Base-by-base conservation (phyloP, 2,888 invertebrate species). In the Sesia apiformis region DNA sequence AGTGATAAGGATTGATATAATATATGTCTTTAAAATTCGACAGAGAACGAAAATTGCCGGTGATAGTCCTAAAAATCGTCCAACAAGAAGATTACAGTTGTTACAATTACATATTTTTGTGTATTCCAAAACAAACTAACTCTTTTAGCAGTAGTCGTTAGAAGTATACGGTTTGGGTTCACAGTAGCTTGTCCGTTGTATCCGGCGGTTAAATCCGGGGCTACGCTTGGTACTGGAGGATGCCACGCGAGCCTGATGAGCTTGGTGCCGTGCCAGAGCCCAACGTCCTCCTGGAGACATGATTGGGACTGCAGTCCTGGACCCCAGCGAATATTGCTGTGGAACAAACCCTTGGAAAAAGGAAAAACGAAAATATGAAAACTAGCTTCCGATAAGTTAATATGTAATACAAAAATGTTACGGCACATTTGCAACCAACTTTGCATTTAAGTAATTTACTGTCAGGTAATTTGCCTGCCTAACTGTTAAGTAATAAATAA, bases 261-360 rank as follows among this genome's bases (percentile, higher is more conserved):
- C 57, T 80, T 79, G 2, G 63, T 70, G 0, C 89, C 90, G 4
- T 80, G 64, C 92, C 92, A 92, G 6, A 92, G 64, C 0, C 92
- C 92, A 1, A 92, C 91, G 63, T 92, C 86, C 61, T 90, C 90
- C 4, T 61, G 70, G 0, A 84, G 76, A 59, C 80, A 67, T 0
- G 81, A 59, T 55, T 88, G 72, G 0, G 85, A 81, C 51, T 87
- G 78, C 5, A 91, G 70, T 0, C 92, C 92, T 0, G 92, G 92
- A 42, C 92, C 92, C 76, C 86, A 92, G 38, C 91, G 85, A 5
- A 72, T 56, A 63, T 92, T 88, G n/a, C 77, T 70, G 62, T 84
- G 76, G 64, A 83, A 91, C 7, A 92, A 60, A 38, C 91, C 91
- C 85, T 91, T 46, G 23, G 46, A 6, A 46, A 46, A 46, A 23